Evolutionary conservation across 2,797 vertebrate species (phyloP).

Genomic region (Rhabdophis nuchalis): DNA sequence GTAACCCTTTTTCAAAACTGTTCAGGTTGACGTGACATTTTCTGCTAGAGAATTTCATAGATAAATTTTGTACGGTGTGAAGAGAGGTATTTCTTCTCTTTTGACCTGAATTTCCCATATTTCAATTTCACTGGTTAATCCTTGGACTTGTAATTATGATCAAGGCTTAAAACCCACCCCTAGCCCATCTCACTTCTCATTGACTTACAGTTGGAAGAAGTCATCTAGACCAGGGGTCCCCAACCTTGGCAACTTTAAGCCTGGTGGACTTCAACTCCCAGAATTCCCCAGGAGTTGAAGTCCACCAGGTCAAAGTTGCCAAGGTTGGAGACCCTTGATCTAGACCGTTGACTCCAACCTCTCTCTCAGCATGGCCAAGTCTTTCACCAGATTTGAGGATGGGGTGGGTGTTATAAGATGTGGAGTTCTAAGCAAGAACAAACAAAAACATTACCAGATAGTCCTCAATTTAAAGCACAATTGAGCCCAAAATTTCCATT

Average conservation of each 20-base stretch:
- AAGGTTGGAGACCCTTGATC: too few relatives aligned
- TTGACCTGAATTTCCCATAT: neutral
- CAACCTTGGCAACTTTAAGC: too few relatives aligned
- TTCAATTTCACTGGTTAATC: neutral
- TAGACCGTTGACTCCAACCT: neutral
- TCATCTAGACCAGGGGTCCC: neutral
- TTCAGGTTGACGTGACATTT: neutral
- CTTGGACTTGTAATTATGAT: neutral
- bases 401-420: neutral
- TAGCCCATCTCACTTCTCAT: neutral
- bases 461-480: neutral
- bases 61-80: neutral
- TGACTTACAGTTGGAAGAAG: neutral
- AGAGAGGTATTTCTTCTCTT: neutral
- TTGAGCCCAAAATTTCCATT: neutral
- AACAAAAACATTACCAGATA: neutral
- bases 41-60: neutral
- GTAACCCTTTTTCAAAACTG: neutral
- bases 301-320: too few relatives aligned
- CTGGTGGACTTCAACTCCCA: too few relatives aligned
- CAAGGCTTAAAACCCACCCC: neutral
- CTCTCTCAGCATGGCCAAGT: neutral
- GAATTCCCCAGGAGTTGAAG: too few relatives aligned
- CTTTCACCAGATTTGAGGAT: neutral
- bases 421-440: neutral